phyloP scores from a whole-genome alignment of 2,888 invertebrate genomes.

The Steinernema carpocapsae region DNA sequence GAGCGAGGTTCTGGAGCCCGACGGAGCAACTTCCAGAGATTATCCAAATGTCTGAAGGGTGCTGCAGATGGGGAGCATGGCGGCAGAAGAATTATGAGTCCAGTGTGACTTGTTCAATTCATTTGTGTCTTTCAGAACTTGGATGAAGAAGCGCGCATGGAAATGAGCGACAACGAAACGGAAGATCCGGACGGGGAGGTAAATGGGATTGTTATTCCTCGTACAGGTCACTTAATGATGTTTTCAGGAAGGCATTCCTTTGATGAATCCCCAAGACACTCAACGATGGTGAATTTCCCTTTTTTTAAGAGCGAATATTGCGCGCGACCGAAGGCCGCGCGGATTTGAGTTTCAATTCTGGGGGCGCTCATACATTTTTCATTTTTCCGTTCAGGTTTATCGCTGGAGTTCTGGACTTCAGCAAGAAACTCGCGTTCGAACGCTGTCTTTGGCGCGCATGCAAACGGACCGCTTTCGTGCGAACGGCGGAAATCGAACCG shows the following conservation, averaged over 20 bases:
- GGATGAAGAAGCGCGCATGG: slow-evolving; percentile 46
- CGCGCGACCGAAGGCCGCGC: no score
- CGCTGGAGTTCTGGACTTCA: slow-evolving; percentile 94
- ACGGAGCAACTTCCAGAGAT: no score
- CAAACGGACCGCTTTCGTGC: slow-evolving; percentile 91
- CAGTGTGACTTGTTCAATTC: not conserved
- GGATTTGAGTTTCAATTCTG: no score
- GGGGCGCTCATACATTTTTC: not conserved
- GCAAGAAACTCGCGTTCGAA: slow-evolving; percentile 91
- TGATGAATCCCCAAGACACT: not conserved
- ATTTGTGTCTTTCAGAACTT: slow-evolving; percentile 31
- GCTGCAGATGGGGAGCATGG: no score
- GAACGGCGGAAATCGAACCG: slow-evolving; percentile 90
- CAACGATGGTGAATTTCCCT: not conserved
- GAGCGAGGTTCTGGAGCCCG: slow-evolving; percentile 23
- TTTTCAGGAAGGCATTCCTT: slow-evolving; percentile 8
- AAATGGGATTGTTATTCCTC: slow-evolving; percentile 19
- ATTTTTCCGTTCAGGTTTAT: slow-evolving; percentile 78
- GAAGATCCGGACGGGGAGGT: slow-evolving; percentile 4
- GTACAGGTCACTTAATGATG: not conserved
- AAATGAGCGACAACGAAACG: slow-evolving; percentile 31
- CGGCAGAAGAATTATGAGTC: no score
- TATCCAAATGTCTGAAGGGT: no score
- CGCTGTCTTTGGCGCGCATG: slow-evolving; percentile 97
- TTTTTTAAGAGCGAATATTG: not conserved